A percentile compares a stretch with the other conserved stretches of the same genome.
These are phyloP conservation scores for Apamea crenata DNA, from an alignment of 2,888 invertebrate genomes.

Conservation along the genomic window DNA sequence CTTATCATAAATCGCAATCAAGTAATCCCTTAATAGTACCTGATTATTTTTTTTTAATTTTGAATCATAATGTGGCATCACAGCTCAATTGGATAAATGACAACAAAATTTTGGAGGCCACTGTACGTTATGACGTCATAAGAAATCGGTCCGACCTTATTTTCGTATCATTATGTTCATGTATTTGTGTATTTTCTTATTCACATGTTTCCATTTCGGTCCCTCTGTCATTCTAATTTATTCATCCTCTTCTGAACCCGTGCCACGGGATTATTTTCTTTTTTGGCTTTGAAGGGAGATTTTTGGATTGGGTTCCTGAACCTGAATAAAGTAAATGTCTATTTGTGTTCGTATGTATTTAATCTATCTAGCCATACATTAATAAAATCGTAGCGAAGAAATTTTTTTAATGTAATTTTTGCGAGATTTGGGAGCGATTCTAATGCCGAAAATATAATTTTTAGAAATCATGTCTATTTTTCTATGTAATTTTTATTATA, in stretches of 20 bases:
- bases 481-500: too few species aligned
- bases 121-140: conserved; percentile 6
- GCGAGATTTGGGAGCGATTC: too few species aligned
- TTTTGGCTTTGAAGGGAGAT: conserved; percentile 11
- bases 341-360: conserved; percentile 14
- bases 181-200: conserved; percentile 6
- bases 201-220: conserved; percentile 2
- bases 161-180: not conserved
- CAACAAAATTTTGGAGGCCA: too few species aligned
- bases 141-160: conserved; percentile 13
- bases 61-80: too few species aligned
- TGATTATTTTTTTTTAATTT: too few species aligned
- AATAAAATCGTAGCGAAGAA: too few species aligned
- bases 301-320: conserved; percentile 15
- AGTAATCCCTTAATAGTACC: too few species aligned
- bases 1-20: too few species aligned
- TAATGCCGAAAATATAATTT: too few species aligned
- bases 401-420: too few species aligned
- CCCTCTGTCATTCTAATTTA: conserved; percentile 31
- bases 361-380: not conserved
- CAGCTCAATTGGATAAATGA: too few species aligned
- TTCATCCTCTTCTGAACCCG: conserved; percentile 29
- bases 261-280: conserved; percentile 6
- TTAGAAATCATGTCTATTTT: too few species aligned
- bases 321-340: conserved; percentile 24